These are phyloP conservation scores for Epinephelus malabaricus DNA, from an alignment of 2,797 vertebrate species.

Conservation along the genomic window DNA sequence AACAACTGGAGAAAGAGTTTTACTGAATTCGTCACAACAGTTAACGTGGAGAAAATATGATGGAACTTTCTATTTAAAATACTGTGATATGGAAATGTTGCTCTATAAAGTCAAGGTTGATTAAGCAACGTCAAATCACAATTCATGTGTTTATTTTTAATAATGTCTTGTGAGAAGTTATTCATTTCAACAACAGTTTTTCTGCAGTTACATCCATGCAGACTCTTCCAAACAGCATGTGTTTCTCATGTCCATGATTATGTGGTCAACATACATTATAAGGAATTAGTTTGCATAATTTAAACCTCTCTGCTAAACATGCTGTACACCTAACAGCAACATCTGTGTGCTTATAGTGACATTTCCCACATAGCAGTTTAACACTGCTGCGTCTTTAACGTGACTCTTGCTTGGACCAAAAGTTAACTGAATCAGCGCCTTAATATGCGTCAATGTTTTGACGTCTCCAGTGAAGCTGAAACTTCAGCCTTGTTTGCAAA, in stretches of 20 bases:
- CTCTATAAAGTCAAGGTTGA: not conserved
- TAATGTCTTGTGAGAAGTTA: not conserved
- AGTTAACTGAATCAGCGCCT: slow-evolving; percentile 73
- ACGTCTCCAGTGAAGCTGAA: slow-evolving; percentile 68
- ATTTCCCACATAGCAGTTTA: slow-evolving; percentile 25
- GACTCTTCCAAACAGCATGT: not conserved
- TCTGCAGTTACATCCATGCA: not conserved
- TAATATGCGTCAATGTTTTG: slow-evolving; percentile 67
- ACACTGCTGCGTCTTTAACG: slow-evolving; percentile 31
- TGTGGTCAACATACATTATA: not conserved
- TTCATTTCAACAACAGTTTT: not conserved
- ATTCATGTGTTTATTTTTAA: not conserved
- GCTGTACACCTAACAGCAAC: not conserved
- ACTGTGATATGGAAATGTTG: not conserved
- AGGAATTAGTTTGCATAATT: slow-evolving; percentile 5
- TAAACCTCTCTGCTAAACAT: not conserved
- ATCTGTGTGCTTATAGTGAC: slow-evolving; percentile 9
- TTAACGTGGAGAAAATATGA: not conserved
- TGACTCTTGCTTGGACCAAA: slow-evolving; percentile 58
- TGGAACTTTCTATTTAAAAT: not conserved
- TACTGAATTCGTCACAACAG: not conserved
- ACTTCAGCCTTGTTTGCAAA: slow-evolving; percentile 51
- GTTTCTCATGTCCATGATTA: slow-evolving; percentile 2
- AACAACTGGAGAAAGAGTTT: slow-evolving; percentile 34
- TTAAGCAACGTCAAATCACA: not conserved